Conservation (phyloP, 2,797 vertebrate genomes). For the Merluccius polli region DNA sequence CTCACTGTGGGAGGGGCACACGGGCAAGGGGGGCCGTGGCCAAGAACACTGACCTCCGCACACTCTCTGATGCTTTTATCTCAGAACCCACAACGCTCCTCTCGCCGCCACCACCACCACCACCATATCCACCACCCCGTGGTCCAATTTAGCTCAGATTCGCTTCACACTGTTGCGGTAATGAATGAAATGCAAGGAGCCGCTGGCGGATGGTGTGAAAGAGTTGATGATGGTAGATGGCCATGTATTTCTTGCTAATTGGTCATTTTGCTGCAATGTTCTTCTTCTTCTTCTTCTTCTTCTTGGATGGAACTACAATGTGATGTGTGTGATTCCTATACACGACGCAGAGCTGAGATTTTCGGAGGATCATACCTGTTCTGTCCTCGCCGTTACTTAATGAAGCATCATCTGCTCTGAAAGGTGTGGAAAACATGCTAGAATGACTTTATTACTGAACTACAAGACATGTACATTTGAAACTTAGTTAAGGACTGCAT, state of each 20-base stretch:
- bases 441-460: no score
- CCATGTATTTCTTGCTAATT: not conserved
- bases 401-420: no score
- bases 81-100: constrained; percentile 59
- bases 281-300: not conserved
- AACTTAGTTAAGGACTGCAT: no score
- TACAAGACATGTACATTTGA: no score
- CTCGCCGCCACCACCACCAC: constrained; percentile 49
- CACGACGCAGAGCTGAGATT: no score
- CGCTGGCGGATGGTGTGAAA: constrained; percentile 9
- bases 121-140: constrained; percentile 12
- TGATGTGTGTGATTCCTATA: no score
- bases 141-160: constrained; percentile 33
- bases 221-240: not conserved
- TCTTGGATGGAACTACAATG: not conserved
- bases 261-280: not conserved
- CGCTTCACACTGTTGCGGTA: constrained; percentile 19
- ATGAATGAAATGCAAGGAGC: constrained; percentile 14
- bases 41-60: constrained; percentile 48
- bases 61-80: constrained; percentile 49
- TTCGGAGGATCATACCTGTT: no score
- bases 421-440: no score
- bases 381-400: no score
- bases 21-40: no score
- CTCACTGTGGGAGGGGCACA: constrained; percentile 48